phyloP scores from a whole-genome alignment of 2,888 invertebrate genomes.

The Augiades crinisus region DNA sequence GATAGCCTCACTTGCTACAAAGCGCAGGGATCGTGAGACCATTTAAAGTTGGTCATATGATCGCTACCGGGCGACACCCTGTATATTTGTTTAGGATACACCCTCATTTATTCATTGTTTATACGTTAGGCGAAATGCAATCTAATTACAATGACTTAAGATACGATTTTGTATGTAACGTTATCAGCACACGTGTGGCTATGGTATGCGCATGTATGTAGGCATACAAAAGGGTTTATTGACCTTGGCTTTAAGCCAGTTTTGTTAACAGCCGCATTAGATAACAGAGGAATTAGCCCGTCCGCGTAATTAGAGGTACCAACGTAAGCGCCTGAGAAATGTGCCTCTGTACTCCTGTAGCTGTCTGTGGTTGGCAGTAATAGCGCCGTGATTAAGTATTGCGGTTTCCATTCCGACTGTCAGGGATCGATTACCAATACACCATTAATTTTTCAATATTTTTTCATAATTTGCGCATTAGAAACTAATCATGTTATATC shows the following conservation, averaged over 20 bases:
- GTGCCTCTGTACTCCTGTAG: no score
- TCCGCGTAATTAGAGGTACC: conserved; percentile 29
- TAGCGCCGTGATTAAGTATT: no score
- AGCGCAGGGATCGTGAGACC: conserved; percentile 35
- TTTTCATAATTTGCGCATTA: no score
- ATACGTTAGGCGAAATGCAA: conserved; percentile 43
- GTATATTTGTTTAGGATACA: conserved; percentile 76
- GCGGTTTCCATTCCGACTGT: no score
- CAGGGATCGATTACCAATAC: no score
- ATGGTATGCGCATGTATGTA: conserved; percentile 39
- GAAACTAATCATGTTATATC: no score
- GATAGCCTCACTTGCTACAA: conserved; percentile 17
- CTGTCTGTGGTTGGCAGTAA: no score
- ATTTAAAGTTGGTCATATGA: conserved; percentile 48
- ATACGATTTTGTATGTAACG: conserved; percentile 46
- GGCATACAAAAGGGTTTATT: conserved; percentile 64
- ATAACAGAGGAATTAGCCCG: conserved; percentile 50
- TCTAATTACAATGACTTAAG: conserved; percentile 44
- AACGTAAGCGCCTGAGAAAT: conserved; percentile 2
- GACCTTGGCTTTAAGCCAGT: conserved; percentile 72
- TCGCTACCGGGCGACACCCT: conserved; percentile 61
- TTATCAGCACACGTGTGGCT: conserved; percentile 38
- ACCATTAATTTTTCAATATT: no score
- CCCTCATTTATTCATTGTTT: conserved; percentile 53
- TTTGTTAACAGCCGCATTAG: conserved; percentile 57